These are phyloP conservation scores for Antheraea yamamai DNA, from an alignment of 2,888 invertebrate species.

Conservation along the genomic window DNA sequence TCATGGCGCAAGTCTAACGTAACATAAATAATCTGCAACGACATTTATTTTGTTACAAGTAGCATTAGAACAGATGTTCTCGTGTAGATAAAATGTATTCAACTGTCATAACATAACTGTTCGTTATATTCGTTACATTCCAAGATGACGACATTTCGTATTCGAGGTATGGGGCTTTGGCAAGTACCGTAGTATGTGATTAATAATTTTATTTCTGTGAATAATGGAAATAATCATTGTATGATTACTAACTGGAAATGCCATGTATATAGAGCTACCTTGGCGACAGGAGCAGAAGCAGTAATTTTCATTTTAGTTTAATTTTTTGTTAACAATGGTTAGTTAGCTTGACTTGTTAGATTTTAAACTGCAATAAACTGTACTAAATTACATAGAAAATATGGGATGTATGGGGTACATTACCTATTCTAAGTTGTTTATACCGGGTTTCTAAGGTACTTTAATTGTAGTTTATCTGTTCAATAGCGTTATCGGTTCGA, in stretches of 20 bases:
- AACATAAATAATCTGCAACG: constrained; percentile 59
- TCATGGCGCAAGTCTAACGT: constrained; percentile 52
- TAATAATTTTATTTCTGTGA: neutral
- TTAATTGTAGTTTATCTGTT: too few relatives aligned
- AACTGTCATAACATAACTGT: constrained; percentile 51
- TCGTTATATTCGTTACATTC: constrained; percentile 49
- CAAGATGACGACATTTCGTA: constrained; percentile 44
- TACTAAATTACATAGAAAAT: too few relatives aligned
- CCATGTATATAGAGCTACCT: neutral
- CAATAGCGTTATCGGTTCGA: too few relatives aligned
- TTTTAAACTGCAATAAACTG: too few relatives aligned
- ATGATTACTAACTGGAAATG: neutral
- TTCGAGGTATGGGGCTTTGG: constrained; percentile 21
- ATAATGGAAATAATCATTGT: neutral
- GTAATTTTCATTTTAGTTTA: neutral
- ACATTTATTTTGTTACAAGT: constrained; percentile 65
- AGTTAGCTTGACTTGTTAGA: too few relatives aligned
- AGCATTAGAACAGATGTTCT: constrained; percentile 62
- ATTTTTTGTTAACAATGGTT: too few relatives aligned
- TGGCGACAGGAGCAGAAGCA: neutral
- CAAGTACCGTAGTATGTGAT: neutral
- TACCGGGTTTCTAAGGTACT: too few relatives aligned
- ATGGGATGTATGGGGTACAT: too few relatives aligned
- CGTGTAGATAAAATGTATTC: constrained; percentile 58
- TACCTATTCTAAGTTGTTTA: too few relatives aligned